Evolutionary conservation across 2,888 invertebrate species (phyloP), one percentile per base, ranked within the genome.

Genomic region (Lithophane socia): DNA sequence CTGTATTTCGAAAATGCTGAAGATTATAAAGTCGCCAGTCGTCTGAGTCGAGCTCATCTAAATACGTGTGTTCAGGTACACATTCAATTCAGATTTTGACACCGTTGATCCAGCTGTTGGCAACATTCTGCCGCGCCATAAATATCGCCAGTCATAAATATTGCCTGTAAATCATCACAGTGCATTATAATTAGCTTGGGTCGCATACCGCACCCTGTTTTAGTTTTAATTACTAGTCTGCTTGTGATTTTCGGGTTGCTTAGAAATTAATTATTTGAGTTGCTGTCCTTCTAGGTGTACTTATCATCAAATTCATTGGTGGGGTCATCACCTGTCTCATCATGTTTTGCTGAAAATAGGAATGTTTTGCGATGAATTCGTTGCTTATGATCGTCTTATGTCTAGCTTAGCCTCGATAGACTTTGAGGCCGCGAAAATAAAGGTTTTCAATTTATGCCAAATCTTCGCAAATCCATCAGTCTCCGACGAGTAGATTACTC

Each of bases 131-230:
- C 21, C 54, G 61, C 49, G 58, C 47, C 63, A 69, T 64, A 69
- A 72, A 86, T 9, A 44, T 9, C 44, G 71, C 47, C 21, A n/a
- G 49, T 76, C 66, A 58, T 73, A 79, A 79, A 66, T 72, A 69
- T 65, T 52, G 63, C 42, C n/a, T 68, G 52, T 80, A 79, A 75
- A 86, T 83, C 75, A 75, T 83, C 74, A 64, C 73, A 66, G 63
- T 69, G 77, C 74, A 63, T 76, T 77, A 71, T 79, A 80, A 80
- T 79, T 83, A 73, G 58, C 60, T 18, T 66, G 61, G 60, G 76
- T 75, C 56, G 66, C 71, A 60, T 73, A 61, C 54, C 61, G 68
- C 37, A 47, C 70, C 47, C 37, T 9, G 49, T 8, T 68, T 58
- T 73, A 71, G 21, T 83, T 77, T 58, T 70, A 66, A 58, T 67